These are phyloP conservation scores for Drosophila sordidula DNA, from an alignment of 2,888 invertebrate species.

Conservation along the genomic window DNA sequence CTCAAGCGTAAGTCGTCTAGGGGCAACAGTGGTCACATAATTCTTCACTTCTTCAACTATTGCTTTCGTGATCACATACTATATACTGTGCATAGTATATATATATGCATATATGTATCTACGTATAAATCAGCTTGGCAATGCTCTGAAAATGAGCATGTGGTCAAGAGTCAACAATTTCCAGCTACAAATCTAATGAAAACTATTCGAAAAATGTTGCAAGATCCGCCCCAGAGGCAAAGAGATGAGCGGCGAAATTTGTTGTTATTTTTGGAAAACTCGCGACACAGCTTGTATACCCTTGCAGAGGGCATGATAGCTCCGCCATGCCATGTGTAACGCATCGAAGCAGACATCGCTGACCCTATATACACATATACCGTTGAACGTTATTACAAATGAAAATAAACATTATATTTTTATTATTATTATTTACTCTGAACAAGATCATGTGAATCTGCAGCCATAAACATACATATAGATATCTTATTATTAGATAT, in stretches of 20 bases:
- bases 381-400: too few species aligned
- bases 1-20: slow-evolving; percentile 42
- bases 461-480: too few species aligned
- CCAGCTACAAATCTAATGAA: slow-evolving; percentile 48
- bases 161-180: slow-evolving; percentile 55
- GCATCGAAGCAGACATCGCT: neutral
- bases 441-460: too few species aligned
- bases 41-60: slow-evolving; percentile 34
- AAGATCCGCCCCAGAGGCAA: slow-evolving; percentile 16
- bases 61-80: slow-evolving; percentile 4
- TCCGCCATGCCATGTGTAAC: neutral
- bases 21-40: slow-evolving; percentile 52
- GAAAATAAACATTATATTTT: too few species aligned
- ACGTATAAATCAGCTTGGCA: slow-evolving; percentile 37
- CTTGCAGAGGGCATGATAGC: neutral
- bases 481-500: too few species aligned
- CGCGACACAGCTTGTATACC: neutral
- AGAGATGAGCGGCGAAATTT: slow-evolving; percentile 10
- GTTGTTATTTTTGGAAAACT: slow-evolving; percentile 41
- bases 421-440: too few species aligned
- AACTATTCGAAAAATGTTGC: slow-evolving; percentile 49
- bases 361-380: too few species aligned
- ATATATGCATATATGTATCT: neutral
- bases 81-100: neutral
- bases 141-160: slow-evolving; percentile 25